These are phyloP conservation scores for Erebia palarica DNA, from an alignment of 2,888 invertebrate genomes.

Conservation along the genomic window DNA sequence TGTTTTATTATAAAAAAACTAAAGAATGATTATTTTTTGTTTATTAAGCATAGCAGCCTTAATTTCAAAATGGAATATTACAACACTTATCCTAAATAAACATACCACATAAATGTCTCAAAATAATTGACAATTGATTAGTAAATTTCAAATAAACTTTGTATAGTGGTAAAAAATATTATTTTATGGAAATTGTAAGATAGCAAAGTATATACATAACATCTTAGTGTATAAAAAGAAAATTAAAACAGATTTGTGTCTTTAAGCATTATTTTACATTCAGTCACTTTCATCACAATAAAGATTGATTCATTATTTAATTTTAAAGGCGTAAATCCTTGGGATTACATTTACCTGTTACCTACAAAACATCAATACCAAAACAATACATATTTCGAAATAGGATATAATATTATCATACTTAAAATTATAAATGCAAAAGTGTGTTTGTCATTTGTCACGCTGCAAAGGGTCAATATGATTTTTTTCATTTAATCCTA, in stretches of 20 bases:
- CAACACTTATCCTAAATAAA: constrained; percentile 68
- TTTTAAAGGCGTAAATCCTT: constrained; percentile 56
- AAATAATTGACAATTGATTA: constrained; percentile 68
- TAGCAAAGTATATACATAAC: constrained; percentile 64
- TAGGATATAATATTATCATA: constrained; percentile 20
- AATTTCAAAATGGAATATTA: constrained; percentile 74
- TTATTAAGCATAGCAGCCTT: constrained; percentile 70
- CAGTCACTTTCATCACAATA: constrained; percentile 74
- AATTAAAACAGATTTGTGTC: constrained; percentile 45
- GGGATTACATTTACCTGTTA: constrained; percentile 54
- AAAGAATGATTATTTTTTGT: constrained; percentile 61
- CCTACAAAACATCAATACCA: constrained; percentile 44
- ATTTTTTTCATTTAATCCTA: too few relatives aligned
- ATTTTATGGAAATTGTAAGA: constrained; percentile 57
- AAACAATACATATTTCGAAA: constrained; percentile 31
- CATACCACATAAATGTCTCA: constrained; percentile 62
- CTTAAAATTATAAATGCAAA: too few relatives aligned
- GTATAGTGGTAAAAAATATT: constrained; percentile 56
- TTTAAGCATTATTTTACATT: constrained; percentile 51
- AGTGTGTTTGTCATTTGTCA: too few relatives aligned
- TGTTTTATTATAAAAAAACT: constrained; percentile 46
- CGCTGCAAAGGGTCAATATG: too few relatives aligned
- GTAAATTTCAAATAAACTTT: constrained; percentile 57
- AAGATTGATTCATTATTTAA: constrained; percentile 59
- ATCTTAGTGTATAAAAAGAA: constrained; percentile 50